phyloP scores from a whole-genome alignment of 2,113 vertebrate genomes.

The Azemiops feae region DNA sequence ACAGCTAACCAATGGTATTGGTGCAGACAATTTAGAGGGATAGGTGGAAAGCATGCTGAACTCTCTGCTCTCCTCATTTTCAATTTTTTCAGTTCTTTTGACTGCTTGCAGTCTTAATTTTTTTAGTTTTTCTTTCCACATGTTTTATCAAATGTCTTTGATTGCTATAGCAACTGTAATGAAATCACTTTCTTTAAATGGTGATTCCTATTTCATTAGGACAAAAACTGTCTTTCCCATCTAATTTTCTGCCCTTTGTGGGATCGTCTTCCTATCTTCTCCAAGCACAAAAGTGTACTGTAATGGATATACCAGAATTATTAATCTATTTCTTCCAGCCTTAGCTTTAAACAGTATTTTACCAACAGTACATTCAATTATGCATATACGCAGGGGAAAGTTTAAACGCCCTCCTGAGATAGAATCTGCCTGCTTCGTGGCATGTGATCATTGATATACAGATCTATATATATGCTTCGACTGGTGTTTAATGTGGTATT shows the following conservation, averaged over 20 bases:
- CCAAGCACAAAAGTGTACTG: conserved; percentile 5
- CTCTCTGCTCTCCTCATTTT: conserved; percentile 16
- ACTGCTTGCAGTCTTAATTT: conserved; percentile 24
- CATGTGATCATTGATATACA: not conserved
- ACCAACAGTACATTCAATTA: not conserved
- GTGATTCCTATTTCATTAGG: conserved; percentile 40
- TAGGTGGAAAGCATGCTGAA: not conserved
- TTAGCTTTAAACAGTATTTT: conserved; percentile 28
- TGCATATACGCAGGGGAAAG: not conserved
- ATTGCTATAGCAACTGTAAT: conserved; percentile 67
- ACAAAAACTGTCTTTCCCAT: conserved; percentile 50
- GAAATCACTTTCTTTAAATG: conserved; percentile 65
- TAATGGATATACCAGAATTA: conserved; percentile 25
- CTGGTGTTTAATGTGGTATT: too few relatives aligned
- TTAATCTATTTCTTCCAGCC: conserved; percentile 24
- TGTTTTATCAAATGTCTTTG: conserved; percentile 52
- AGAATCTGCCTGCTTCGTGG: not conserved
- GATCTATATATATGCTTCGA: too few relatives aligned
- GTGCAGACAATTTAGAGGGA: not conserved
- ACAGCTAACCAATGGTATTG: not conserved
- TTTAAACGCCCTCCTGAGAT: conserved; percentile 12
- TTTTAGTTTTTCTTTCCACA: conserved; percentile 57
- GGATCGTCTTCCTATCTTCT: not conserved
- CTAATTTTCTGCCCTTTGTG: conserved; percentile 35
- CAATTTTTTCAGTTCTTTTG: conserved; percentile 43